Percentiles rank a stretch among this genome's conserved stretches.
Conservation (phyloP, 2,113 vertebrate species). For the Stercorarius parasiticus region DNA sequence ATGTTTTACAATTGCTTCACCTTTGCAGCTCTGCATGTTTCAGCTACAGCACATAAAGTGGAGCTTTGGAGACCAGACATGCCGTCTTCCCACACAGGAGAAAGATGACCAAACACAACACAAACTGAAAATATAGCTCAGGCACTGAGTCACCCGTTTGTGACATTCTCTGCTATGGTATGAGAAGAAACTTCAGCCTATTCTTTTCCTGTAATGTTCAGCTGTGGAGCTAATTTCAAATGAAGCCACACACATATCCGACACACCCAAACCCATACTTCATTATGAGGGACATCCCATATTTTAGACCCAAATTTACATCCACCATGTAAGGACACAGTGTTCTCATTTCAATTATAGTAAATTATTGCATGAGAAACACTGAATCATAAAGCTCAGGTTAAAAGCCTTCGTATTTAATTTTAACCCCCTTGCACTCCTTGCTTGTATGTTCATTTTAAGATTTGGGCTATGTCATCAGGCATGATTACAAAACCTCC, state of each 20-base stretch:
- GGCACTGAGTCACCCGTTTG: not conserved
- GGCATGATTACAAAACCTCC: not conserved
- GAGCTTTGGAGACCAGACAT: not conserved
- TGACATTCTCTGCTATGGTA: not conserved
- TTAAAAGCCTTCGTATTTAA: not conserved
- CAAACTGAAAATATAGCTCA: slow-evolving; percentile 10
- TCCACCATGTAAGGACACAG: not conserved
- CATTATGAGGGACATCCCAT: not conserved
- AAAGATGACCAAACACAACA: not conserved
- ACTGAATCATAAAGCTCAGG: slow-evolving; percentile 9
- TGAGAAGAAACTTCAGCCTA: not conserved
- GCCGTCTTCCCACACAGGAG: not conserved
- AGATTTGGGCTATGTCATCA: not conserved
- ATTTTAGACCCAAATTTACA: slow-evolving; percentile 17
- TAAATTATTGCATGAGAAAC: slow-evolving; percentile 17
- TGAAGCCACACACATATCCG: not conserved
- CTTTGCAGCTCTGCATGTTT: not conserved
- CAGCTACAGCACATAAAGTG: not conserved
- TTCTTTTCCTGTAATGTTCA: not conserved
- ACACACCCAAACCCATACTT: slow-evolving; percentile 20
- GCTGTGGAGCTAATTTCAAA: not conserved
- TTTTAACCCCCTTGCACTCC: not conserved
- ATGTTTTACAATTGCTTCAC: not conserved
- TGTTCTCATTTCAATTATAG: slow-evolving; percentile 10
- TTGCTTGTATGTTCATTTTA: not conserved